These are phyloP conservation scores for Eufriesea mexicana DNA, from an alignment of 1,140 invertebrate species.

Conservation along the genomic window DNA sequence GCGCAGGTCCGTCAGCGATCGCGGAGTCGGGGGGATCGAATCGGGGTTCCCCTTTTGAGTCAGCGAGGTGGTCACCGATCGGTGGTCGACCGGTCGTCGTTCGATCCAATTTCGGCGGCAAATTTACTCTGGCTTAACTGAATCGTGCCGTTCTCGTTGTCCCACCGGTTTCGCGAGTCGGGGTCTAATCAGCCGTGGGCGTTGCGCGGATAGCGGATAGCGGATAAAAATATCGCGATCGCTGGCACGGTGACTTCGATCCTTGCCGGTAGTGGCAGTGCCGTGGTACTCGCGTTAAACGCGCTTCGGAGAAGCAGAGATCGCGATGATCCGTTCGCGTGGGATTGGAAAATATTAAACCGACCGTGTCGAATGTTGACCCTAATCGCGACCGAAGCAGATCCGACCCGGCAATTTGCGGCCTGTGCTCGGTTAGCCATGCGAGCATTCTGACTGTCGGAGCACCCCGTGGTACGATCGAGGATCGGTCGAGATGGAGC, in stretches of 20 bases:
- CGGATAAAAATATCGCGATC: no score
- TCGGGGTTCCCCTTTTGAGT: no score
- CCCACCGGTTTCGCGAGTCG: background rate
- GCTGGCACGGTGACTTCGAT: background rate
- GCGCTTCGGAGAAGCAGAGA: background rate
- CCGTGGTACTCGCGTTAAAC: no score
- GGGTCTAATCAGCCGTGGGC: background rate
- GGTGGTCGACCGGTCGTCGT: no score
- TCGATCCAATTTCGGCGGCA: background rate
- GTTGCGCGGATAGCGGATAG: background rate
- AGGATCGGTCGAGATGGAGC: constrained; percentile 10
- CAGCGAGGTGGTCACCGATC: no score
- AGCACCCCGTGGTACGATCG: background rate
- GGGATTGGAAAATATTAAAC: constrained; percentile 6
- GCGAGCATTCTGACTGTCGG: constrained; percentile 1
- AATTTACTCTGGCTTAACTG: background rate
- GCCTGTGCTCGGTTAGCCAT: constrained; percentile 13
- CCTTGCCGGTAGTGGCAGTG: background rate
- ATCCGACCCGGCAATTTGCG: background rate
- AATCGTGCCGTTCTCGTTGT: background rate
- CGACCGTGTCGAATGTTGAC: constrained; percentile 19
- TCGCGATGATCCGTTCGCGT: background rate
- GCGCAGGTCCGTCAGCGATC: background rate
- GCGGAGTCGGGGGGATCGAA: no score
- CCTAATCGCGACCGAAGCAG: background rate